Evolutionary conservation across 2,113 vertebrate genomes (phyloP).

Genomic region (human (Homo sapiens)): DNA sequence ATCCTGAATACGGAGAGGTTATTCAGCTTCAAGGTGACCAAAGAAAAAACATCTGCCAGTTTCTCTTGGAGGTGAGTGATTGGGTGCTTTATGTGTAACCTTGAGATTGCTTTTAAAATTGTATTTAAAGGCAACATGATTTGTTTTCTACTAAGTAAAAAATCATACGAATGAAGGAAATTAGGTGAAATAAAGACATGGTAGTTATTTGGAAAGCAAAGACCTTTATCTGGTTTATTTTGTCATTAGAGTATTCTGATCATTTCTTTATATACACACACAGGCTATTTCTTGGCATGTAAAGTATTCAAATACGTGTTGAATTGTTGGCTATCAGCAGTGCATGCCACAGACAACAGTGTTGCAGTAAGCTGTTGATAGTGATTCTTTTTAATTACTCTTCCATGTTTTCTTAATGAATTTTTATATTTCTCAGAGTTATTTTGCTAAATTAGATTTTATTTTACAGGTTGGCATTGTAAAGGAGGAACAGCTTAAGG

Average conservation of each 20-base stretch:
- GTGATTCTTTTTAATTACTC: background rate
- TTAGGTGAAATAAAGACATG: background rate
- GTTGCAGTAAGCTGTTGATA: background rate
- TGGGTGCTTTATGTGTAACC: background rate
- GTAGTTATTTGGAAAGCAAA: background rate
- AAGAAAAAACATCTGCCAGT: constrained; percentile 91
- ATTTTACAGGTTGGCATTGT: constrained; percentile 89
- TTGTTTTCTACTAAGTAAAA: background rate
- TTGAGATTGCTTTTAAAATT: constrained; percentile 20
- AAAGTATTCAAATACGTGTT: background rate
- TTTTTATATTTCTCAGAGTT: background rate
- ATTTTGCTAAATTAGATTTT: constrained; percentile 60
- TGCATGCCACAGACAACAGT: background rate
- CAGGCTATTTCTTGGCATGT: too few species aligned
- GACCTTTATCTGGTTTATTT: background rate
- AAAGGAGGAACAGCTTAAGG: constrained; percentile 93
- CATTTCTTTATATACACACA: accelerated
- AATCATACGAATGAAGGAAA: background rate
- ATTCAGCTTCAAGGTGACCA: constrained; percentile 92
- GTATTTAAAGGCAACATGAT: background rate
- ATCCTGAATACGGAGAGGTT: constrained; percentile 91
- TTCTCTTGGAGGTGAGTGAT: constrained; percentile 88
- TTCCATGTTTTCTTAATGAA: background rate
- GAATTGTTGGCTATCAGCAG: background rate
- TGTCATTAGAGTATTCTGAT: background rate